Percentiles rank a stretch among this genome's conserved stretches.
Conservation (phyloP, 2,797 vertebrate species). For the Salmo trutta region DNA sequence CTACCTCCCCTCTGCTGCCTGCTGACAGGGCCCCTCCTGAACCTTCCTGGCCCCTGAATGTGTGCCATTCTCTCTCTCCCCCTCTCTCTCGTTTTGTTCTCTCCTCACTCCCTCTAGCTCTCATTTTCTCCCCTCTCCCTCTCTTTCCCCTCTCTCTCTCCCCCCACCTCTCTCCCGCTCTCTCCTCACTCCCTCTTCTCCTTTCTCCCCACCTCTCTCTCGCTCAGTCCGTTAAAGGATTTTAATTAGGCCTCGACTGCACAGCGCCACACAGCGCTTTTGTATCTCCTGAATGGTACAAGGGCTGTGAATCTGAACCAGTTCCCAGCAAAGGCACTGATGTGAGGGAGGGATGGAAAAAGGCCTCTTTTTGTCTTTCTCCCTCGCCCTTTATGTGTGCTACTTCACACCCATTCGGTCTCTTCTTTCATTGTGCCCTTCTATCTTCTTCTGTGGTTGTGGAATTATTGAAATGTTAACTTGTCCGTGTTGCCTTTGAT, state of each 20-base stretch:
- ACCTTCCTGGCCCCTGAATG: conserved; percentile 70
- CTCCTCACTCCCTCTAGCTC: conserved; percentile 57
- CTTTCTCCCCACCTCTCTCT: conserved; percentile 66
- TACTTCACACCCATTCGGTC: conserved; percentile 80
- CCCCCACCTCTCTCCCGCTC: conserved; percentile 3
- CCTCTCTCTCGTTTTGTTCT: conserved; percentile 58
- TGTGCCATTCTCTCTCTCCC: conserved; percentile 62
- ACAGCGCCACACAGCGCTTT: conserved; percentile 71
- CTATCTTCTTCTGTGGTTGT: conserved; percentile 84
- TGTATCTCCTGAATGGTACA: conserved; percentile 80
- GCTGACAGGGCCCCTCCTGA: conserved; percentile 79
- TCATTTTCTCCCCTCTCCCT: conserved; percentile 41
- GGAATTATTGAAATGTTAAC: conserved; percentile 98
- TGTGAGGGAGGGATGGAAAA: conserved; percentile 66
- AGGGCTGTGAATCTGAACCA: conserved; percentile 73
- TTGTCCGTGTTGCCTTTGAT: conserved; percentile 93
- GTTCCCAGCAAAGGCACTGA: conserved; percentile 51
- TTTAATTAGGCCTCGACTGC: conserved; percentile 86
- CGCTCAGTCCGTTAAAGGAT: conserved; percentile 78
- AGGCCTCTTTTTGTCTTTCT: conserved; percentile 49
- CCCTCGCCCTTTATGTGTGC: conserved; percentile 70
- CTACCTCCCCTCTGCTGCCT: conserved; percentile 60
- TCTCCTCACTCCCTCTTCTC: conserved; percentile 56
- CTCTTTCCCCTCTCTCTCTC: conserved; percentile 47
- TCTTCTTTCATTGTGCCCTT: conserved; percentile 47